Percentiles rank a stretch among this genome's conserved stretches.
Conservation (phyloP, 2,888 invertebrate genomes). For the Dendrolimus houi region DNA sequence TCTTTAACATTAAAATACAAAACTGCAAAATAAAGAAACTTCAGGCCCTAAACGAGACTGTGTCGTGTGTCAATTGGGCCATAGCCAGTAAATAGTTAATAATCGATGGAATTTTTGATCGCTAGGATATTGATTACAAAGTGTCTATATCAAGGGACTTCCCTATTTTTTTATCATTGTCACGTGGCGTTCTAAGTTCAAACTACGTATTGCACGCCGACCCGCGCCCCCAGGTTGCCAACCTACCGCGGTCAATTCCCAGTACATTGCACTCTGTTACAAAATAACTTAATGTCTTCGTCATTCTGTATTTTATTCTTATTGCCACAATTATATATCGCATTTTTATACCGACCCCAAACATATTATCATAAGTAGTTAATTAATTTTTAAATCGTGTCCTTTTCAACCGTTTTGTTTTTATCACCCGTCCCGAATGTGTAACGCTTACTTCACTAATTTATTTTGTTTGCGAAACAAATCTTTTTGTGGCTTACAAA, state of each 20-base stretch:
- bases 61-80: too few relatives aligned
- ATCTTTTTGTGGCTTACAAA: slow-evolving; percentile 26
- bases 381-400: slow-evolving; percentile 59
- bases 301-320: slow-evolving; percentile 49
- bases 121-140: too few relatives aligned
- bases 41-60: too few relatives aligned
- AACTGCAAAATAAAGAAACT: too few relatives aligned
- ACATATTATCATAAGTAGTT: slow-evolving; percentile 60
- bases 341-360: slow-evolving; percentile 44
- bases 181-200: neutral
- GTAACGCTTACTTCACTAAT: slow-evolving; percentile 31
- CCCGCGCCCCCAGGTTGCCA: slow-evolving; percentile 35
- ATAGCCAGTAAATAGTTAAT: too few relatives aligned
- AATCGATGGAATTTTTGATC: too few relatives aligned
- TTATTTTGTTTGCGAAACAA: slow-evolving; percentile 38
- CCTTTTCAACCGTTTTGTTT: slow-evolving; percentile 42
- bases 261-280: slow-evolving; percentile 63
- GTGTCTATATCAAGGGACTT: neutral
- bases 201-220: neutral
- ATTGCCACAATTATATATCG: slow-evolving; percentile 54
- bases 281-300: slow-evolving; percentile 58
- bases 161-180: neutral
- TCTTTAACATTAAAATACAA: too few relatives aligned
- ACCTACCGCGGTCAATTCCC: slow-evolving; percentile 53
- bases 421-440: slow-evolving; percentile 37